A percentile compares a stretch with the other conserved stretches of the same genome.
These are phyloP conservation scores for Popillia japonica DNA, from an alignment of 1,140 invertebrate genomes.

Conservation along the genomic window DNA sequence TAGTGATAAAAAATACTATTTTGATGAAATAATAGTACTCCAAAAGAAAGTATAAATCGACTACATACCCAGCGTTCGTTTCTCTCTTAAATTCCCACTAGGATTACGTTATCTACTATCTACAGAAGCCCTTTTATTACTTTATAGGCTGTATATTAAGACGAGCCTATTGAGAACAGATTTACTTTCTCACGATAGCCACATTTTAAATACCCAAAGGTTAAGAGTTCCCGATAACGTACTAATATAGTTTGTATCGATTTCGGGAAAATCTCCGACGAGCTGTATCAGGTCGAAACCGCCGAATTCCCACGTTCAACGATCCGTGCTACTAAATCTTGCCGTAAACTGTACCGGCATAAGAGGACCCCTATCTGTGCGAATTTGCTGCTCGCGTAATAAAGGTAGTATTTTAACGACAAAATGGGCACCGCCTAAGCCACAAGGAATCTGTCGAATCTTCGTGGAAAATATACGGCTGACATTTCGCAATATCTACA, in stretches of 20 bases:
- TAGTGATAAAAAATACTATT: too few species aligned
- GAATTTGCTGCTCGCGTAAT: neutral
- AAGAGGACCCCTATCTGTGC: neutral
- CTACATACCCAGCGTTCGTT: too few species aligned
- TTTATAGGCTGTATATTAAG: neutral
- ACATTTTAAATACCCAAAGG: slow-evolving; percentile 6
- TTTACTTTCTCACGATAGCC: slow-evolving; percentile 14
- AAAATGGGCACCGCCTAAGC: neutral
- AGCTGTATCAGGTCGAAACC: neutral
- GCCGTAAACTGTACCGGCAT: neutral
- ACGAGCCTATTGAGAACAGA: neutral
- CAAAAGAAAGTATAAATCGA: too few species aligned
- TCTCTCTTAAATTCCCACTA: too few species aligned
- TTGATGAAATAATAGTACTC: too few species aligned
- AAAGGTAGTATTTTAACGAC: slow-evolving; percentile 27
- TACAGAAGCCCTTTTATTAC: neutral
- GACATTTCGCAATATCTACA: neutral
- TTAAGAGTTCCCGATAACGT: slow-evolving; percentile 19
- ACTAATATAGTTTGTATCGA: slow-evolving; percentile 26
- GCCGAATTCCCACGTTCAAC: slow-evolving; percentile 24
- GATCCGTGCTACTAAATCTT: slow-evolving; percentile 17
- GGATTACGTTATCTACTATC: too few species aligned
- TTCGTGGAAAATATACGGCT: neutral
- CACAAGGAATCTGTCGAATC: slow-evolving; percentile 6
- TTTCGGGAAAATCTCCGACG: slow-evolving; percentile 19